These are phyloP conservation scores for Numenius phaeopus DNA, from an alignment of 2,797 vertebrate species.

Conservation along the genomic window DNA sequence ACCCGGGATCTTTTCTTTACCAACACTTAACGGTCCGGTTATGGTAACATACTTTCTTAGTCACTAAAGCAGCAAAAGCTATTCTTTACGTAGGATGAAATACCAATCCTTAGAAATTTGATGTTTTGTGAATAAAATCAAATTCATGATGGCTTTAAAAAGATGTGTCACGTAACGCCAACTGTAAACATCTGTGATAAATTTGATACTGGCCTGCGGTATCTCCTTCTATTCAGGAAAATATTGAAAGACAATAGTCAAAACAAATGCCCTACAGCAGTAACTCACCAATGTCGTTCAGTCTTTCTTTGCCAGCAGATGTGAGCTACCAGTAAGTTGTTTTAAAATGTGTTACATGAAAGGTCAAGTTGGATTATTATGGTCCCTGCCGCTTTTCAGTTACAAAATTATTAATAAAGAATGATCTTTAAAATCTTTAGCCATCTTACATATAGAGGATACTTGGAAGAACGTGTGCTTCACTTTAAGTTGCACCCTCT, in stretches of 20 bases:
- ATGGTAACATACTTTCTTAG: background rate
- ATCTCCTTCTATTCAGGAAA: background rate
- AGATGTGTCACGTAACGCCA: background rate
- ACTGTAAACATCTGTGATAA: background rate
- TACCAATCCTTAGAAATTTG: background rate
- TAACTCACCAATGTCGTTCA: background rate
- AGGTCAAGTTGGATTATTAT: background rate
- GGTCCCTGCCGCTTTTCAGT: background rate
- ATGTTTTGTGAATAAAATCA: background rate
- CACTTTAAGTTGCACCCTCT: background rate
- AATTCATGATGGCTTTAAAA: background rate
- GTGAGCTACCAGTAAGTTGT: background rate
- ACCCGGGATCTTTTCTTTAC: background rate
- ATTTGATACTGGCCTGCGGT: background rate
- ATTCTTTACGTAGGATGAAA: background rate
- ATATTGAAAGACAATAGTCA: background rate
- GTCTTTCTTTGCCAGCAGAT: background rate
- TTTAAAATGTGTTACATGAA: background rate
- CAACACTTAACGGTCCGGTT: background rate
- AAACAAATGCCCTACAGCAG: background rate
- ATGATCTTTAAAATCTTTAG: background rate
- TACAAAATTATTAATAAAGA: background rate
- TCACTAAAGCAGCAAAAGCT: background rate
- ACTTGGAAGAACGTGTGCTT: background rate
- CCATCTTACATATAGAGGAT: background rate